Conservation (phyloP, 1,140 invertebrate genomes). For the Goniozus legneri region DNA sequence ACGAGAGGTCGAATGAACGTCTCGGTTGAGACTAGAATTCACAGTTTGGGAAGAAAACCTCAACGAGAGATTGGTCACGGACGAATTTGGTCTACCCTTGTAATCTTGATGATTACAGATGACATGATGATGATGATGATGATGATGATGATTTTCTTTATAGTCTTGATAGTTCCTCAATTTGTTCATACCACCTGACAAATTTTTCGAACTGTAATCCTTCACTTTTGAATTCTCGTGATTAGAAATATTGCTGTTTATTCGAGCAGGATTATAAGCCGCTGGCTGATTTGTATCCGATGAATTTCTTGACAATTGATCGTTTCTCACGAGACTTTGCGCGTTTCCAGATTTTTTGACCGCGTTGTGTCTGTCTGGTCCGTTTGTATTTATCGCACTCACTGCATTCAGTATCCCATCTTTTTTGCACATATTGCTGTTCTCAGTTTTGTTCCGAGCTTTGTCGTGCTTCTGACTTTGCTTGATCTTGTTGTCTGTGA, state of each 20-base stretch:
- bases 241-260: conserved; percentile 12
- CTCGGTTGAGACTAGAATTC: conserved; percentile 11
- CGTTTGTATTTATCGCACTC: background rate
- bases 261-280: too few species aligned
- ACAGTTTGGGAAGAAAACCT: conserved; percentile 17
- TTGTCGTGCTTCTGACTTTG: conserved; percentile 21
- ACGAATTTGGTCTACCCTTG: conserved; percentile 16
- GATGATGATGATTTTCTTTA: too few species aligned
- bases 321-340: background rate
- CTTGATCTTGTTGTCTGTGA: conserved; percentile 21
- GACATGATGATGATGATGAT: too few species aligned
- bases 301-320: background rate
- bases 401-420: background rate
- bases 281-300: conserved; percentile 17
- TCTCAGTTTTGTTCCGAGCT: conserved; percentile 9
- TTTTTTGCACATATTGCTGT: background rate
- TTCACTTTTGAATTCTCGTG: conserved; percentile 25
- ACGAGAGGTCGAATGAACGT: conserved; percentile 15
- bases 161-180: conserved; percentile 26
- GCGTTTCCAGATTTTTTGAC: conserved; percentile 11
- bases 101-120: conserved; percentile 25
- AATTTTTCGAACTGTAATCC: conserved; percentile 27
- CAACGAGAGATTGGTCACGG: conserved; percentile 18
- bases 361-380: background rate
- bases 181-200: conserved; percentile 18